Percentiles rank a stretch among this genome's conserved stretches.
Evolutionary conservation across 2,113 vertebrate species (phyloP).

Genomic region (Gobio gobio): DNA sequence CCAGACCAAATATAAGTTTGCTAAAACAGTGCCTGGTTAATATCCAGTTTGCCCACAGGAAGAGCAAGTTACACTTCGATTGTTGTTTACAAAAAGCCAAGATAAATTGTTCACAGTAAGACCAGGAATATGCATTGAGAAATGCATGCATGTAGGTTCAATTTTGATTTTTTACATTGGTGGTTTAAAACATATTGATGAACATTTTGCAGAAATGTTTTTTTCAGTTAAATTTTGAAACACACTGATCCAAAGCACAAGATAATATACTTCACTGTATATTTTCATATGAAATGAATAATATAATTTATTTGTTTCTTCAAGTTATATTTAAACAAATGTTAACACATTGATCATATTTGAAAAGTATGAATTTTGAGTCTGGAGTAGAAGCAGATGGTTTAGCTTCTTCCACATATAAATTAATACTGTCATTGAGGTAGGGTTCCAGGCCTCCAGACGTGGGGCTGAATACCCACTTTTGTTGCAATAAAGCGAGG

Average conservation of each 20-base stretch:
- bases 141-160: background rate
- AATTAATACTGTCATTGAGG: constrained; percentile 66
- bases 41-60: background rate
- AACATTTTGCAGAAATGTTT: background rate
- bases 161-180: background rate
- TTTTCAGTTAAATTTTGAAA: background rate
- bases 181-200: background rate
- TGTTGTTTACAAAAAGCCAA: background rate
- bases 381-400: background rate
- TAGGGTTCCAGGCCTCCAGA: constrained; percentile 91
- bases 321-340: background rate
- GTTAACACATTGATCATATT: background rate
- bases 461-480: constrained; percentile 84
- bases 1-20: background rate
- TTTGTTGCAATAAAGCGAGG: constrained; percentile 90
- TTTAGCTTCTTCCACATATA: background rate
- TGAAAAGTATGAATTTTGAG: background rate
- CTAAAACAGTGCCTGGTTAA: constrained; percentile 2
- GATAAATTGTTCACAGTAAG: background rate
- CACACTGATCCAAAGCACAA: background rate
- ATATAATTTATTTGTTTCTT: background rate
- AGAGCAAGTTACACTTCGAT: background rate
- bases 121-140: background rate
- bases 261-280: background rate
- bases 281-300: background rate